Evolutionary conservation across 1,140 invertebrate species (phyloP), one percentile per base, ranked within the genome.

Genomic region (Drosophila serrata): DNA sequence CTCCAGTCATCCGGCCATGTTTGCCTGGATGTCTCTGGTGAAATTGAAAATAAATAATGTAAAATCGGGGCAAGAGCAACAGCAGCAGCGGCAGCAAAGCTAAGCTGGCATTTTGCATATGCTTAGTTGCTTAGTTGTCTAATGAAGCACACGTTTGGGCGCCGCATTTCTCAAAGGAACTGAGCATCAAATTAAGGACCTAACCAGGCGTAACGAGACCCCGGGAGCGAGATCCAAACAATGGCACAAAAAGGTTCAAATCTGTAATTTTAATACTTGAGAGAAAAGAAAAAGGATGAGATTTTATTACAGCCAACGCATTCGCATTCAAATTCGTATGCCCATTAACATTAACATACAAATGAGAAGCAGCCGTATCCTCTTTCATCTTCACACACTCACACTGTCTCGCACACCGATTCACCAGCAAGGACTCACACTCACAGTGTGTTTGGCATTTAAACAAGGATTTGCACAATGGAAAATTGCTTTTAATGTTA

Each of bases 401-500:
- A 35, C 17, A 24, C 39, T 9, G 22, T 15, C 12, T 0, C 42
- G 19, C 27, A 48, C 37, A 55, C 24, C 24, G 24, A 4, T 12
- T 40, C 59, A n/a, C 33, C 19, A 15, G 42, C 19, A 45, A 15
- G 49, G 19, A 55, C 69, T 33, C 65, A 87, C 57, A 45, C 64
- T 31, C 29, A 31, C 37, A 39, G 42, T 53, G 70, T 55, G 29
- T 57, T 48, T 79, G 57, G 64, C 79, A 87, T 82, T 87, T 80
- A 87, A 79, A 75, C 79, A 84, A 68, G 84, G 85, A 88, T 88
- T 88, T 81, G 48, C 67, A 72, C 68, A 90, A 84, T 70, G 69
- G 73, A 78, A 76, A 88, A 84, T 90, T 84, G 79, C 73, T 82
- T 88, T 88, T 84, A 81, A 90, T 90, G 85, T 85, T 69, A 72